Percentiles rank a stretch among this genome's conserved stretches.
Evolutionary conservation across 64 coral and sea anemone genomes (phyloP).

Genomic region (Actinia equina): DNA sequence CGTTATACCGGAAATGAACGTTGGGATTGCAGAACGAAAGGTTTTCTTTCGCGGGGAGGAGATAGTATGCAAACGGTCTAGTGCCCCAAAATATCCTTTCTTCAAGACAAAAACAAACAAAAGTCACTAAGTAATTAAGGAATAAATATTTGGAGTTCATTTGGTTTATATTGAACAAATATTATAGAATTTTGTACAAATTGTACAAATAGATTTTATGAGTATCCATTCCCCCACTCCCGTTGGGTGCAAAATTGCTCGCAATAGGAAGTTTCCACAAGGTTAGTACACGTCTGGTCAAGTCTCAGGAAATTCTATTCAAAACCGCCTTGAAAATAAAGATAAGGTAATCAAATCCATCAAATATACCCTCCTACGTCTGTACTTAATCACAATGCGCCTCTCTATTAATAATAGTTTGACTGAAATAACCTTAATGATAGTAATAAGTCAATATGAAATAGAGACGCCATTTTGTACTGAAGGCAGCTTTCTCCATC

Average conservation of each 20-base stretch:
- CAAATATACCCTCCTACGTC: not conserved
- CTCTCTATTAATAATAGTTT: not conserved
- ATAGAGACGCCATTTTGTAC: not conserved
- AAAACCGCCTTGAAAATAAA: not conserved
- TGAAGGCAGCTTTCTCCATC: not conserved
- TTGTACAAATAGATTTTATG: not conserved
- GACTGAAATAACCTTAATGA: not conserved
- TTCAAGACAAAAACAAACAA: not conserved
- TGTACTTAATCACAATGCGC: not conserved
- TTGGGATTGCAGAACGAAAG: slow-evolving; percentile 5
- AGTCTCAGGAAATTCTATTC: not conserved
- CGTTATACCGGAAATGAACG: slow-evolving; percentile 23
- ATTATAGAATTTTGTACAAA: not conserved
- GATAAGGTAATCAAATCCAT: slow-evolving; percentile 1
- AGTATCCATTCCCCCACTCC: not conserved
- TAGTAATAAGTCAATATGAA: not conserved
- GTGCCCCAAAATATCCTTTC: not conserved
- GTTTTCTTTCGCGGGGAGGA: not conserved
- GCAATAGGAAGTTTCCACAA: not conserved
- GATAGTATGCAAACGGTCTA: not conserved
- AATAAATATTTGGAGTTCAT: not conserved
- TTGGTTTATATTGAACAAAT: not conserved
- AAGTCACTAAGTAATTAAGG: not conserved
- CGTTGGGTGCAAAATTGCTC: not conserved
- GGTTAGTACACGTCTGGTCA: slow-evolving; percentile 8